Percentiles rank a stretch among this genome's conserved stretches.
Conservation (phyloP, 2,888 invertebrate genomes). For the Clivina fossor region DNA sequence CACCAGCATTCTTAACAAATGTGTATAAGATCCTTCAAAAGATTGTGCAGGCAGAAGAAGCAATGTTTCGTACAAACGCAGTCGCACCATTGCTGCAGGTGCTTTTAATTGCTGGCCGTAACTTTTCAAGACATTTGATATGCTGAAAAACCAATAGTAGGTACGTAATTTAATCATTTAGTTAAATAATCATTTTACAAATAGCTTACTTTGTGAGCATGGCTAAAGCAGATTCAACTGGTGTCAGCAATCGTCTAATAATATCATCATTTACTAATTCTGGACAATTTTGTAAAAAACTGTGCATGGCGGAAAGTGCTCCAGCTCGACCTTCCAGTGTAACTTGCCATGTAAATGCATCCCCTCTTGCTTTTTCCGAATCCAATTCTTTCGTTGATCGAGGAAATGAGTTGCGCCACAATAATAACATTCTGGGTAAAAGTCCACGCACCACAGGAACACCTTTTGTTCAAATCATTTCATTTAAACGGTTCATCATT, state of each 20-base stretch:
- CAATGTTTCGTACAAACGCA: conserved; percentile 89
- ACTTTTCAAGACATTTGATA: conserved; percentile 80
- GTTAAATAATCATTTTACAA: conserved; percentile 6
- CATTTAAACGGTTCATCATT: too few species aligned
- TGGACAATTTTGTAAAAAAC: conserved; percentile 87
- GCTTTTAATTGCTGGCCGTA: conserved; percentile 93
- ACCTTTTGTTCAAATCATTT: conserved; percentile 62
- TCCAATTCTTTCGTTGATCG: conserved; percentile 95
- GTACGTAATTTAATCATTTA: conserved; percentile 7
- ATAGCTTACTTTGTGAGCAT: conserved; percentile 85
- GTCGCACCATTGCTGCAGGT: conserved; percentile 88
- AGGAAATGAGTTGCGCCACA: conserved; percentile 98
- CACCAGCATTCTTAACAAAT: conserved; percentile 85
- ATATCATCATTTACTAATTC: conserved; percentile 92
- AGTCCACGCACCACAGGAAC: conserved; percentile 90
- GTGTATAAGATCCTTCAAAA: conserved; percentile 83
- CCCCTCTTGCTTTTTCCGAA: conserved; percentile 92
- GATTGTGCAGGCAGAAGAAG: conserved; percentile 75
- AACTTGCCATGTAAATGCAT: conserved; percentile 99
- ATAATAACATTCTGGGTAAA: conserved; percentile 86
- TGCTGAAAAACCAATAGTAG: conserved; percentile 57
- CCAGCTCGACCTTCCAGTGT: conserved; percentile 96
- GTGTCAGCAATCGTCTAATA: conserved; percentile 81
- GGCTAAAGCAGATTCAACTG: conserved; percentile 92
- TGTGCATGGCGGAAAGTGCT: conserved; percentile 93